Evolutionary conservation across 2,113 vertebrate genomes (phyloP).

Genomic region (Paramisgurnus dabryanus): DNA sequence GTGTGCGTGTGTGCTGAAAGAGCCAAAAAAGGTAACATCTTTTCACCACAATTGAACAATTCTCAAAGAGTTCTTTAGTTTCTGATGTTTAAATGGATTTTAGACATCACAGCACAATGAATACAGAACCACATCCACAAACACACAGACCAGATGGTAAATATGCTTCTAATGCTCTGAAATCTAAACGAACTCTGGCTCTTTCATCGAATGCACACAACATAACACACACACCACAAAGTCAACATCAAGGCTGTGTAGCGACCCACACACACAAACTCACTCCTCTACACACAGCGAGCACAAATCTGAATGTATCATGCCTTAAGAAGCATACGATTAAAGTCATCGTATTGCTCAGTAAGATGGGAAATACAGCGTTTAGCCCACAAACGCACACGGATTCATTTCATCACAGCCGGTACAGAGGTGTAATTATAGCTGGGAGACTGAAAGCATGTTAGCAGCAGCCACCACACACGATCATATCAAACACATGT

Average conservation of each 20-base stretch:
- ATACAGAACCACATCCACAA: conserved; percentile 7
- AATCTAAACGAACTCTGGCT: conserved; percentile 7
- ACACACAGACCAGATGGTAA: conserved; percentile 4
- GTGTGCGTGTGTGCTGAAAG: background rate
- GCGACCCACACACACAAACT: conserved; percentile 25
- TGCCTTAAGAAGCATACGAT: conserved; percentile 17
- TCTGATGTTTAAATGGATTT: background rate
- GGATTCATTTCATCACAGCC: conserved; percentile 10
- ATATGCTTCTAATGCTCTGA: conserved; percentile 20
- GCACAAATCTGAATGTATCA: background rate
- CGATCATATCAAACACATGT: conserved; percentile 2
- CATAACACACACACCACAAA: conserved; percentile 5
- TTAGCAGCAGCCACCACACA: conserved; percentile 7
- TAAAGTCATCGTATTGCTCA: background rate
- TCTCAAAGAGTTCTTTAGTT: background rate
- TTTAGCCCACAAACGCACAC: conserved; percentile 22
- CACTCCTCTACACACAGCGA: background rate
- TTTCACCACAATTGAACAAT: background rate
- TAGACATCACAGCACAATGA: background rate
- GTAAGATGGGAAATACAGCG: background rate
- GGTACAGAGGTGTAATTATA: background rate
- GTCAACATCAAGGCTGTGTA: conserved; percentile 19
- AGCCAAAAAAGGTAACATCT: background rate
- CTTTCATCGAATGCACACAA: conserved; percentile 2
- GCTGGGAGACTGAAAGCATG: conserved; percentile 26